Conservation (phyloP, 2,797 vertebrate species). For the Acanthurus lineatus region DNA sequence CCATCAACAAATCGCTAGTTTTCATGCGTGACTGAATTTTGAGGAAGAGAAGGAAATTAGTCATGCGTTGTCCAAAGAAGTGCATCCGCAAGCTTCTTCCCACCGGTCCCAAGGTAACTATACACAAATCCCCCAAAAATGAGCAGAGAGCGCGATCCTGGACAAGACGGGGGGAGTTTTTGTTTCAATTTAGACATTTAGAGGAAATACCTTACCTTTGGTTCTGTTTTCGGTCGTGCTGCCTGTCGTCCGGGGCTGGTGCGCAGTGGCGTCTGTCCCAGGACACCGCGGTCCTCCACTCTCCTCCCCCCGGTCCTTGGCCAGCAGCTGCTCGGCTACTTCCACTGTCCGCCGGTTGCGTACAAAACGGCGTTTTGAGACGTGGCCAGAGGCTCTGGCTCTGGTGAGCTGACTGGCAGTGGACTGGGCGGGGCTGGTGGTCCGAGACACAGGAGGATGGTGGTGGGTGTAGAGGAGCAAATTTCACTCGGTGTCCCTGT, state of each 20-base stretch:
- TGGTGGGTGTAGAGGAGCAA: conserved; percentile 1
- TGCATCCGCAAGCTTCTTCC: not conserved
- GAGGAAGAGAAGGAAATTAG: not conserved
- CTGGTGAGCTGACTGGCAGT: conserved; percentile 14
- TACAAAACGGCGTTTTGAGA: conserved; percentile 47
- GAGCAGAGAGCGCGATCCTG: not conserved
- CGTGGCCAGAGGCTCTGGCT: conserved; percentile 65
- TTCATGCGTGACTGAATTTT: fast-evolving
- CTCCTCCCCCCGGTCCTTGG: not conserved
- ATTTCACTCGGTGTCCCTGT: not conserved
- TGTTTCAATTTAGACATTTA: not conserved
- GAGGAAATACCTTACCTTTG: conserved; percentile 26
- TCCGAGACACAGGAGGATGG: not conserved
- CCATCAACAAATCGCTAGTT: too few relatives aligned
- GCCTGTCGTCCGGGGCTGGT: conserved; percentile 15
- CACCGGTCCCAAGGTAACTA: conserved; percentile 9
- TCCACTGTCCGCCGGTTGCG: conserved; percentile 12
- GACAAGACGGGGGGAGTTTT: not conserved
- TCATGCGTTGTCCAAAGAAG: conserved; percentile 1
- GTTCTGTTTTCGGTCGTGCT: not conserved
- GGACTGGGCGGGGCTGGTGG: conserved; percentile 49
- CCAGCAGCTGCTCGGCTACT: conserved; percentile 13
- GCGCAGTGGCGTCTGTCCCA: not conserved
- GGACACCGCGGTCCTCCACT: not conserved
- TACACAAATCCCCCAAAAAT: not conserved